A percentile compares a stretch with the other conserved stretches of the same genome.
phyloP scores from a whole-genome alignment of 2,888 invertebrate species.

The Lycia hirtaria region DNA sequence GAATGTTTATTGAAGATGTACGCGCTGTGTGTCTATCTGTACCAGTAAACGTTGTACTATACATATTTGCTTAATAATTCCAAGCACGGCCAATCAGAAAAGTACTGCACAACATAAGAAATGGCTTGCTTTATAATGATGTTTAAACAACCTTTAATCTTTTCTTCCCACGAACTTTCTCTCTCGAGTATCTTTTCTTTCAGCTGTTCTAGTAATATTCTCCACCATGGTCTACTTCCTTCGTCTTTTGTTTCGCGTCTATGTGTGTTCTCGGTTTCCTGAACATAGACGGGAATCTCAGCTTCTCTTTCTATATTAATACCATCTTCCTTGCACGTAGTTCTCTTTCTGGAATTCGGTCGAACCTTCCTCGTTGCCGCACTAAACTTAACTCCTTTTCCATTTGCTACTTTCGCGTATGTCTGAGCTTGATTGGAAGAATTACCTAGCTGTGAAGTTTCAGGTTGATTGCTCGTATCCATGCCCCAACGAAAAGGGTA shows the following conservation, averaged over 20 bases:
- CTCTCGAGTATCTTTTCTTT: not conserved
- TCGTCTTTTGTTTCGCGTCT: not conserved
- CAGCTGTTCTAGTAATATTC: not conserved
- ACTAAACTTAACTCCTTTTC: not conserved
- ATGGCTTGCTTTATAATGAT: not conserved
- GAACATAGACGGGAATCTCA: not conserved
- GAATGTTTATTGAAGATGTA: not conserved
- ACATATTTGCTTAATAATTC: not conserved
- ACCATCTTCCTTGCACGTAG: not conserved
- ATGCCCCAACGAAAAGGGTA: too few relatives aligned
- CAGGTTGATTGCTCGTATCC: not conserved
- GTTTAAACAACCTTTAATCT: not conserved
- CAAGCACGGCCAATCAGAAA: not conserved
- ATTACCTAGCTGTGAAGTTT: not conserved
- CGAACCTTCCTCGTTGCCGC: not conserved
- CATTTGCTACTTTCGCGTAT: not conserved
- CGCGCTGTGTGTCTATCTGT: not conserved
- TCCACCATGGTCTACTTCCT: not conserved
- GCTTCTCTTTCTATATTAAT: not conserved
- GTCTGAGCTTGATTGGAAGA: not conserved
- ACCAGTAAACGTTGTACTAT: not conserved
- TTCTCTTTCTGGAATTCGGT: not conserved
- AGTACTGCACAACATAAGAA: not conserved
- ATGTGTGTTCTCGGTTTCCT: not conserved
- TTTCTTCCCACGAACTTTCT: not conserved